Evolutionary conservation across 2,797 vertebrate species (phyloP).

Genomic region (Sebastes hopkinsi): DNA sequence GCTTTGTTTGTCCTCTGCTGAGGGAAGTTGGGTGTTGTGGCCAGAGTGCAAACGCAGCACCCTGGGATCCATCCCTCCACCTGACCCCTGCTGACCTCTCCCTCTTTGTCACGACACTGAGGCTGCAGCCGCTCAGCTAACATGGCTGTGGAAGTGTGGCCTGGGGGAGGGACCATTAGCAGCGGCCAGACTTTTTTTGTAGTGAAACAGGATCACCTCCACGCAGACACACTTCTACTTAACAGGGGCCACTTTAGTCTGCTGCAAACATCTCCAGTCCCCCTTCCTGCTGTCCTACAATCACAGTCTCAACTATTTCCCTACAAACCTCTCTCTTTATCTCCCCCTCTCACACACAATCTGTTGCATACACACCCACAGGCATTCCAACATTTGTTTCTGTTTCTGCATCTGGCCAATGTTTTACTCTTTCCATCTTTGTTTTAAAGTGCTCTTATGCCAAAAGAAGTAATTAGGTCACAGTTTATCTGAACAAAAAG

Average conservation of each 20-base stretch:
- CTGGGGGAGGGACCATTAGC: constrained; percentile 39
- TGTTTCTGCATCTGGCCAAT: constrained; percentile 43
- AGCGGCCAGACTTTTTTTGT: background rate
- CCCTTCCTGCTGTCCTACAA: constrained; percentile 25
- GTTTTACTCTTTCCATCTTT: constrained; percentile 20
- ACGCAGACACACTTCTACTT: constrained; percentile 33
- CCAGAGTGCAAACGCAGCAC: constrained; percentile 37
- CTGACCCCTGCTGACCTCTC: constrained; percentile 44
- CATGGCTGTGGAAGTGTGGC: constrained; percentile 30
- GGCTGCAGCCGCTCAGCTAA: constrained; percentile 29
- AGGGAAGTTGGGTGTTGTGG: constrained; percentile 34
- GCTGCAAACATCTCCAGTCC: constrained; percentile 23
- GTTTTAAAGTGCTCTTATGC: constrained; percentile 12
- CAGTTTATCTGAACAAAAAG: constrained; percentile 45
- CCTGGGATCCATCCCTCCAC: constrained; percentile 27
- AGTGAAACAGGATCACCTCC: constrained; percentile 56
- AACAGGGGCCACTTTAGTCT: constrained; percentile 43
- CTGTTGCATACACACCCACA: constrained; percentile 19
- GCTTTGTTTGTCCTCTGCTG: constrained; percentile 38
- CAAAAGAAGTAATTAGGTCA: constrained; percentile 48
- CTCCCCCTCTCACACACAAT: background rate
- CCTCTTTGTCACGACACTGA: constrained; percentile 24
- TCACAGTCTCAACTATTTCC: constrained; percentile 40
- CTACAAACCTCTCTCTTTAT: background rate
- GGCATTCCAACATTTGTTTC: constrained; percentile 44